phyloP scores from a whole-genome alignment of 2,797 vertebrate species.

The Antrozous pallidus region DNA sequence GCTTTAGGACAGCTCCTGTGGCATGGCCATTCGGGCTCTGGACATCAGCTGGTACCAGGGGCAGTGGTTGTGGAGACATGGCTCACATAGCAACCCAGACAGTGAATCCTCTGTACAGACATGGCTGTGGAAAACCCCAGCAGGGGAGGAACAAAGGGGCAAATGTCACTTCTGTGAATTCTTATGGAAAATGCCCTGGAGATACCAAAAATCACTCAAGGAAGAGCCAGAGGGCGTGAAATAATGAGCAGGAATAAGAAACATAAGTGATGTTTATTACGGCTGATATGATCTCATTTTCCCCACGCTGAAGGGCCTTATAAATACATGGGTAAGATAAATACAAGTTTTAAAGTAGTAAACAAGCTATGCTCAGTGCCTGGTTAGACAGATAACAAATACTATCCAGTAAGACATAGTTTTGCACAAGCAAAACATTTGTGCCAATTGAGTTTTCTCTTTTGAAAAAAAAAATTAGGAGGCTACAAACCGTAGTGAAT shows the following conservation, averaged over 20 bases:
- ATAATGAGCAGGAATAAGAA: slow-evolving; percentile 47
- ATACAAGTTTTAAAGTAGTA: slow-evolving; percentile 3
- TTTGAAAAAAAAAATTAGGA: background rate
- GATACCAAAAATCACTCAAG: background rate
- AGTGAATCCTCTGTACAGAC: background rate
- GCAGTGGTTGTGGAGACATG: background rate
- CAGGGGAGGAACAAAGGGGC: background rate
- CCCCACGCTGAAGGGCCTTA: background rate
- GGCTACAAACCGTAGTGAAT: background rate
- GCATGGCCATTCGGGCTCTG: background rate
- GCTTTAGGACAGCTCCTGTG: background rate
- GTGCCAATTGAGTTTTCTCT: background rate
- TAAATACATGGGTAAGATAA: background rate
- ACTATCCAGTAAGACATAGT: background rate
- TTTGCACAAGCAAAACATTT: background rate
- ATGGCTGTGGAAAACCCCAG: background rate
- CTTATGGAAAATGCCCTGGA: background rate
- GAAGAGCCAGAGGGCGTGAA: slow-evolving; percentile 53
- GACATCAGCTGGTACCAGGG: background rate
- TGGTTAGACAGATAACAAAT: background rate
- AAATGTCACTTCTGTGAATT: background rate
- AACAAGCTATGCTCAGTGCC: background rate
- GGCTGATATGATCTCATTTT: background rate
- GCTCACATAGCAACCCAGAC: background rate
- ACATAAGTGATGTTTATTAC: background rate